Percentiles rank a stretch among this genome's conserved stretches.
Conservation (phyloP, 2,888 invertebrate species). For the Drosophila demipolita region DNA sequence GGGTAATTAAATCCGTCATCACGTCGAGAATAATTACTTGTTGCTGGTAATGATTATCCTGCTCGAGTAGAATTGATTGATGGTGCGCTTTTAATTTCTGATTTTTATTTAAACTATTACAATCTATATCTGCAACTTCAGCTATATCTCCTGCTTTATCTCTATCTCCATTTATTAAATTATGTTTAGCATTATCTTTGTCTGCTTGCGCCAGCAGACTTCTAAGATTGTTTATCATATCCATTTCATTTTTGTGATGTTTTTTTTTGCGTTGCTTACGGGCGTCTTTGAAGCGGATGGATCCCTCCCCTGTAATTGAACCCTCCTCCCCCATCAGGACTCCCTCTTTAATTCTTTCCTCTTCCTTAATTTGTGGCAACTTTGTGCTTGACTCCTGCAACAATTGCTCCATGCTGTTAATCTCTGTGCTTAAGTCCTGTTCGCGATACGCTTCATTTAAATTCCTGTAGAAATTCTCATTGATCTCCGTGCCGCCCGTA, state of each 20-base stretch:
- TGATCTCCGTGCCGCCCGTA: constrained; percentile 87
- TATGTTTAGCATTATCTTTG: neutral
- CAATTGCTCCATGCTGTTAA: constrained; percentile 68
- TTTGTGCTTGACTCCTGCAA: constrained; percentile 60
- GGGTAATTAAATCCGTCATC: constrained; percentile 66
- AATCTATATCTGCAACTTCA: neutral
- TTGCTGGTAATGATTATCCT: constrained; percentile 28
- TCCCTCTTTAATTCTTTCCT: neutral
- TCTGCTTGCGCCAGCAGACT: constrained; percentile 71
- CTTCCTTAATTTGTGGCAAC: constrained; percentile 13
- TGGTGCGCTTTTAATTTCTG: constrained; percentile 13
- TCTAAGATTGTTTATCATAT: constrained; percentile 84
- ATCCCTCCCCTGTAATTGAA: neutral
- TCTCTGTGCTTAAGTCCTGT: constrained; percentile 85
- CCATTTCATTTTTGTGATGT: constrained; percentile 84
- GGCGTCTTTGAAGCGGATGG: constrained; percentile 4
- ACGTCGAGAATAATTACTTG: constrained; percentile 54
- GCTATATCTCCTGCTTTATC: constrained; percentile 11
- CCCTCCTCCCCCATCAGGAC: neutral
- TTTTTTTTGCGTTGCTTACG: constrained; percentile 83
- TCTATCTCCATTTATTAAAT: neutral
- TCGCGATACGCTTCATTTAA: constrained; percentile 95
- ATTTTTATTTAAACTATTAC: neutral
- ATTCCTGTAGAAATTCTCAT: constrained; percentile 95
- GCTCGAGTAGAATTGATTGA: constrained; percentile 19